phyloP scores from a whole-genome alignment of 2,888 invertebrate species.

The Chloroclystis v-ata region DNA sequence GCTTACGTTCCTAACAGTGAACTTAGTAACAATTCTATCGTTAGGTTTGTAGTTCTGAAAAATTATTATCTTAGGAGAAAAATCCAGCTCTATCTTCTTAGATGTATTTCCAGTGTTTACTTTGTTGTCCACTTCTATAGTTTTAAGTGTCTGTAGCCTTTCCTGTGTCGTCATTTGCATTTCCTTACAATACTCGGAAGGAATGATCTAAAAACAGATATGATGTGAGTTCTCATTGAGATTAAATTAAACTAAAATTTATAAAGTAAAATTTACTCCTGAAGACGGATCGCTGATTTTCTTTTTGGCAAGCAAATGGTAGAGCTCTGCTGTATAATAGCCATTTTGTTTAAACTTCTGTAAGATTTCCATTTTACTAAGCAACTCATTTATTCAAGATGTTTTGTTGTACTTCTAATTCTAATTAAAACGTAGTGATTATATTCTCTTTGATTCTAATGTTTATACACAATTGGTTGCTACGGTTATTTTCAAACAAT shows the following conservation, averaged over 20 bases:
- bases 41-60: constrained; percentile 80
- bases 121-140: constrained; percentile 54
- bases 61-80: constrained; percentile 74
- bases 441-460: too few relatives aligned
- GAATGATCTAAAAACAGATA: constrained; percentile 48
- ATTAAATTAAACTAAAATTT: too few relatives aligned
- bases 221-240: too few relatives aligned
- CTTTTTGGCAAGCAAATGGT: constrained; percentile 60
- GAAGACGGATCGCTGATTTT: constrained; percentile 43
- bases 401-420: constrained; percentile 40
- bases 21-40: constrained; percentile 64
- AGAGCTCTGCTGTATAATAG: constrained; percentile 62
- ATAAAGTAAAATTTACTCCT: constrained; percentile 53
- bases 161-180: constrained; percentile 57
- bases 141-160: constrained; percentile 51
- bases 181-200: constrained; percentile 61
- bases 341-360: constrained; percentile 65
- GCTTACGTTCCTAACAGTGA: constrained; percentile 77
- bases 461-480: constrained; percentile 26
- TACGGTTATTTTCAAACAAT: constrained; percentile 14
- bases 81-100: constrained; percentile 46
- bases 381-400: constrained; percentile 21
- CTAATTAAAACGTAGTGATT: too few relatives aligned
- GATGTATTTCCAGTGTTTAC: constrained; percentile 36
- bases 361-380: constrained; percentile 58